A percentile compares a stretch with the other conserved stretches of the same genome.
These are phyloP conservation scores for Hylyphantes graminicola DNA, from an alignment of 1,140 invertebrate species.

Conservation along the genomic window DNA sequence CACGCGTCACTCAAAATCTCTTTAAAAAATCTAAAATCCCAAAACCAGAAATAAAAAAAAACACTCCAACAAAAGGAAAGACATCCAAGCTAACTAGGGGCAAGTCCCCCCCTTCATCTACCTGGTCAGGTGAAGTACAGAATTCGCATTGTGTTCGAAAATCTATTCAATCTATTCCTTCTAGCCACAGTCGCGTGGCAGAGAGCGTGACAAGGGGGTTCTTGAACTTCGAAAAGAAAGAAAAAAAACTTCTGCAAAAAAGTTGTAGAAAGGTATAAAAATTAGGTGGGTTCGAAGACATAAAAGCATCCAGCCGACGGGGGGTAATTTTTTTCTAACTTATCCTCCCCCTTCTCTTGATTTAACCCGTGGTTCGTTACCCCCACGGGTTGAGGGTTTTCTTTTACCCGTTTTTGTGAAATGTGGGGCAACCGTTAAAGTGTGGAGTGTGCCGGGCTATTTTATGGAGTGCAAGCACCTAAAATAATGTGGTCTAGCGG, in stretches of 20 bases:
- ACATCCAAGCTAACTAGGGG: neutral
- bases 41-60: no score
- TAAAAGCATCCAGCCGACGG: slow-evolving; percentile 1
- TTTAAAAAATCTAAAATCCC: no score
- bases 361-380: slow-evolving; percentile 17
- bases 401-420: neutral
- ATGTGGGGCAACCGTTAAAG: slow-evolving; percentile 48
- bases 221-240: slow-evolving; percentile 37
- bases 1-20: slow-evolving; percentile 4
- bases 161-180: slow-evolving; percentile 15
- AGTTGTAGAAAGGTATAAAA: neutral
- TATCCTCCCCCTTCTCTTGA: neutral
- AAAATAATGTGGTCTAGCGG: slow-evolving; percentile 41
- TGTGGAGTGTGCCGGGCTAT: neutral
- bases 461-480: slow-evolving; percentile 44
- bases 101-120: neutral
- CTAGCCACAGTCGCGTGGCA: slow-evolving; percentile 36
- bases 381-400: slow-evolving; percentile 1
- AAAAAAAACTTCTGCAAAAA: slow-evolving; percentile 12
- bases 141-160: slow-evolving; percentile 19
- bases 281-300: slow-evolving; percentile 46
- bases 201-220: slow-evolving; percentile 2
- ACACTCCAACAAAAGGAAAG: neutral
- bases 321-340: slow-evolving; percentile 25
- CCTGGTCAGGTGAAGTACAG: slow-evolving; percentile 48